Conservation (phyloP, 2,888 invertebrate genomes). For the Drosophila helvetica region DNA sequence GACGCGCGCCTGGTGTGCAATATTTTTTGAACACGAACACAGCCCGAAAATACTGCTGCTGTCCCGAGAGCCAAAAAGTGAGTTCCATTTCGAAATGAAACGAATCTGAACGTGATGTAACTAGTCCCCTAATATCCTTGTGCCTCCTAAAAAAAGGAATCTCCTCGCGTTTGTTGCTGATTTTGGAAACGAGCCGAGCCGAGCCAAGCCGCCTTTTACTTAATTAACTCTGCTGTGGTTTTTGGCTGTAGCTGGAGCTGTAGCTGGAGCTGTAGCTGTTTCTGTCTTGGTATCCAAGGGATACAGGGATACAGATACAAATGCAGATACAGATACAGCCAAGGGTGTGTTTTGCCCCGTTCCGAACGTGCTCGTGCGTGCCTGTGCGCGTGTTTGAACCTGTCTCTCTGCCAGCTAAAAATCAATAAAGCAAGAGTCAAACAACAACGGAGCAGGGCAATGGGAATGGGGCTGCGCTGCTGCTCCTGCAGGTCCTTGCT, state of each 20-base stretch:
- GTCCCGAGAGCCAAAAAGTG: neutral
- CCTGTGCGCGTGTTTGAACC: slow-evolving; percentile 34
- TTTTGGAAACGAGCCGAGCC: neutral
- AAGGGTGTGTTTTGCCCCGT: slow-evolving; percentile 44
- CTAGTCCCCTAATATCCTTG: neutral
- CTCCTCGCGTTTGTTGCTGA: too few relatives aligned
- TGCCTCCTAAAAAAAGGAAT: neutral
- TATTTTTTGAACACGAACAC: neutral
- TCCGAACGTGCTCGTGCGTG: slow-evolving; percentile 7
- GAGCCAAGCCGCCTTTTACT: neutral
- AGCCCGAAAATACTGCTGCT: neutral
- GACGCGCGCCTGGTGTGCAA: neutral
- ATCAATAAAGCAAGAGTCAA: slow-evolving; percentile 51
- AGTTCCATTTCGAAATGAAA: neutral
- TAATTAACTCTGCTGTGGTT: slow-evolving; percentile 17
- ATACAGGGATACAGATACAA: slow-evolving; percentile 40
- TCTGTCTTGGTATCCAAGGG: slow-evolving; percentile 13
- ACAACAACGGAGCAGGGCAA: slow-evolving; percentile 19
- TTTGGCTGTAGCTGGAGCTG: neutral
- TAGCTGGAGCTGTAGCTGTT: slow-evolving; percentile 2
- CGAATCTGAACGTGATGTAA: neutral
- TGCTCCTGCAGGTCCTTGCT: slow-evolving; percentile 19
- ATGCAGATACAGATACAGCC: slow-evolving; percentile 10
- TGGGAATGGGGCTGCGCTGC: slow-evolving; percentile 4
- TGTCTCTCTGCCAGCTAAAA: slow-evolving; percentile 46